These are phyloP conservation scores for Anoura caudifer DNA, from an alignment of 2,113 vertebrate species.

Conservation along the genomic window DNA sequence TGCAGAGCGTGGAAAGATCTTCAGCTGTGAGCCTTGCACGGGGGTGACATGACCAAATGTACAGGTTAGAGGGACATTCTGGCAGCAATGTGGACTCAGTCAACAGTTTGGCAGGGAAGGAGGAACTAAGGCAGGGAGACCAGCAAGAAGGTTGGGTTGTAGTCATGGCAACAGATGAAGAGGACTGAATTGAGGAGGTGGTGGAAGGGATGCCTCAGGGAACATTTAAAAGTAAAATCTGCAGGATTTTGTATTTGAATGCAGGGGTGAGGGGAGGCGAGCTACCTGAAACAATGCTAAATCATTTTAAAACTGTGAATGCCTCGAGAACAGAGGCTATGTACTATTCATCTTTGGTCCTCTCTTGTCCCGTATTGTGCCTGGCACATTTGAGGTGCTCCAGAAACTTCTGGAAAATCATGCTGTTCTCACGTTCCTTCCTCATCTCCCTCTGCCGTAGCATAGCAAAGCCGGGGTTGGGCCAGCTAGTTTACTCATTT, in stretches of 20 bases:
- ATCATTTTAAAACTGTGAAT: background rate
- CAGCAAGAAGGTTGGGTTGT: slow-evolving; percentile 30
- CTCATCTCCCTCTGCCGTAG: background rate
- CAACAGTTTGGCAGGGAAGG: slow-evolving; percentile 27
- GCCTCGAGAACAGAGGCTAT: background rate
- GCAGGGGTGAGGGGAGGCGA: background rate
- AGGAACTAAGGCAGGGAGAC: background rate
- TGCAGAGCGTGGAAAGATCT: background rate
- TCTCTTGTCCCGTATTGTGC: background rate
- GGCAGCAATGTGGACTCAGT: background rate
- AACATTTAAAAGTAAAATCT: background rate
- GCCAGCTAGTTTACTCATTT: background rate
- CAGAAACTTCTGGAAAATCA: background rate
- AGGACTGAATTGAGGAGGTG: background rate
- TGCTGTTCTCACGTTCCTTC: background rate
- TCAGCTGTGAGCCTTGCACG: background rate
- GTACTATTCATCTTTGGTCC: background rate
- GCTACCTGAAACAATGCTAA: background rate
- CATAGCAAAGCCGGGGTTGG: background rate
- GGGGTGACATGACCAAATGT: background rate
- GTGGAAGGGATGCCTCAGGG: background rate
- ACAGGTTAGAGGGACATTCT: background rate
- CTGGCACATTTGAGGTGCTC: background rate
- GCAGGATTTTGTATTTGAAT: background rate
- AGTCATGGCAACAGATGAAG: slow-evolving; percentile 60